Evolutionary conservation across 2,113 vertebrate genomes (phyloP).

Genomic region (Centrocercus urophasianus): DNA sequence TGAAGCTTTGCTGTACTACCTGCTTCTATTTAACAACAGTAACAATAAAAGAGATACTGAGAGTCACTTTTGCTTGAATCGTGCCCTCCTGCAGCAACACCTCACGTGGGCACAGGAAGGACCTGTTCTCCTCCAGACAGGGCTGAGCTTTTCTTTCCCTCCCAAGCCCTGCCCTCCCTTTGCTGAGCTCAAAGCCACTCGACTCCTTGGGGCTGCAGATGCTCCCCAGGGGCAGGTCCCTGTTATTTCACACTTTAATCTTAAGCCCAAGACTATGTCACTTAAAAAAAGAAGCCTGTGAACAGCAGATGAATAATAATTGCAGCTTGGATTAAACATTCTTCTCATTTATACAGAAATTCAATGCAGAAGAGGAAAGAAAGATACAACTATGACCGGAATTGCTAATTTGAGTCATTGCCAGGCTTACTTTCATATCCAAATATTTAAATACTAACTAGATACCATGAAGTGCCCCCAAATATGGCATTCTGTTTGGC

Average conservation of each 20-base stretch:
- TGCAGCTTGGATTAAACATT: neutral
- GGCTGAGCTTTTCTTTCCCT: neutral
- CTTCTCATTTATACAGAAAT: constrained; percentile 26
- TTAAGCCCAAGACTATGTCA: neutral
- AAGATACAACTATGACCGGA: neutral
- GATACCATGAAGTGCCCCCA: neutral
- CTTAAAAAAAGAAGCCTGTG: neutral
- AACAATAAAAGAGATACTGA: too few relatives aligned
- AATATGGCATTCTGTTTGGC: neutral
- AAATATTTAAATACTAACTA: neutral
- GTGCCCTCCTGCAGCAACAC: neutral
- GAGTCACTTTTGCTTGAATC: neutral
- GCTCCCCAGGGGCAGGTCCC: neutral
- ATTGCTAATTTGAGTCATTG: neutral
- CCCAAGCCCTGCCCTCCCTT: neutral
- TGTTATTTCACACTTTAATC: neutral
- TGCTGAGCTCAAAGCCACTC: neutral
- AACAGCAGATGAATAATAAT: neutral
- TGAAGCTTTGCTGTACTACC: neutral
- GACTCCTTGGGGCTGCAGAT: neutral
- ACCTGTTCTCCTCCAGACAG: neutral
- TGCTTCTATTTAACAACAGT: neutral
- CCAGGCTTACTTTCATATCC: neutral
- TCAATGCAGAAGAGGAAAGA: neutral
- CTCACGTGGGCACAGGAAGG: neutral